Evolutionary conservation across 2,113 vertebrate species (phyloP).

Genomic region (Nanger granti): DNA sequence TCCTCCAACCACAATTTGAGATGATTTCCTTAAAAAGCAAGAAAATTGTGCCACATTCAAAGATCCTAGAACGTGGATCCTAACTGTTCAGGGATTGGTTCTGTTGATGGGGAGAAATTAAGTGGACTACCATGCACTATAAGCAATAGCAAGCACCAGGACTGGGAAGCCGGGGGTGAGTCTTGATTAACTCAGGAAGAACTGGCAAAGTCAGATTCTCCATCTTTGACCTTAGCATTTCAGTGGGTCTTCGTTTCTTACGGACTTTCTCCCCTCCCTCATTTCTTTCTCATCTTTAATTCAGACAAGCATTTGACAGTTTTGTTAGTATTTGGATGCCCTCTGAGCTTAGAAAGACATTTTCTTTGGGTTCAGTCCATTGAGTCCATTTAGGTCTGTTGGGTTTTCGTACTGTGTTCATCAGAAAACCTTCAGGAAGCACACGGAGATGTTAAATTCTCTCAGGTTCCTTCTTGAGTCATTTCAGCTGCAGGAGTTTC

Average conservation of each 20-base stretch:
- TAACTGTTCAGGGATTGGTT: background rate
- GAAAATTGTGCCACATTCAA: background rate
- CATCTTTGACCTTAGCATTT: background rate
- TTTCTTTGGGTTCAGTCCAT: conserved; percentile 40
- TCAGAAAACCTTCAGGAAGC: background rate
- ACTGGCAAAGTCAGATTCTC: background rate
- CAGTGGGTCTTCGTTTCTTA: conserved; percentile 4
- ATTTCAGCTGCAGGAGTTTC: conserved; percentile 19
- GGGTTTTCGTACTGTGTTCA: background rate
- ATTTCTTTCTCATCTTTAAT: background rate
- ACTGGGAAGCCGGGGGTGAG: background rate
- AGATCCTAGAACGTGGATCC: background rate
- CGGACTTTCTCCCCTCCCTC: no score
- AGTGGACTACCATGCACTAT: background rate
- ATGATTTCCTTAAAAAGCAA: conserved; percentile 50
- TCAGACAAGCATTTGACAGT: background rate
- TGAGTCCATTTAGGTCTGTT: background rate
- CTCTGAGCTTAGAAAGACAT: conserved; percentile 35
- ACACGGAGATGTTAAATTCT: background rate
- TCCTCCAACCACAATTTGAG: conserved; percentile 7
- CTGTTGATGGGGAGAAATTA: background rate
- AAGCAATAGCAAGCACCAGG: background rate
- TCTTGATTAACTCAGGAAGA: background rate
- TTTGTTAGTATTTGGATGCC: conserved; percentile 11
- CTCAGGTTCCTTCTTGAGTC: conserved; percentile 24